These are phyloP conservation scores for Dendroctonus ponderosae DNA, from an alignment of 1,140 invertebrate species.

Conservation along the genomic window DNA sequence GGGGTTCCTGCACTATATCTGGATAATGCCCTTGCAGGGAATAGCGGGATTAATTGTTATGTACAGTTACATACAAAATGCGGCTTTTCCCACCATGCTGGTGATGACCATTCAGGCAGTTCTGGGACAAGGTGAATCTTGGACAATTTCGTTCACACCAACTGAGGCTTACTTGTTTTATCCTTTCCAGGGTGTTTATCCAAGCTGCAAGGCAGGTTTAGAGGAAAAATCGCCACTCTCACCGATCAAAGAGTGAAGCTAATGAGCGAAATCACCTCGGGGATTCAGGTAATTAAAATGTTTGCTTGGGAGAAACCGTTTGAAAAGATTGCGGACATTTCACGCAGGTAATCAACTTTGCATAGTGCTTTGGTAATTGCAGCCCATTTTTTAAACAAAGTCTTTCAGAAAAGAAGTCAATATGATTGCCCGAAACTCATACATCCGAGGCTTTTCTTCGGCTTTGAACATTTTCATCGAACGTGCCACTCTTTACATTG, in stretches of 20 bases:
- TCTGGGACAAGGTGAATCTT: slow-evolving; percentile 62
- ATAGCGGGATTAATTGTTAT: slow-evolving; percentile 71
- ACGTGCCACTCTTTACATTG: slow-evolving; percentile 68
- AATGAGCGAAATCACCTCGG: slow-evolving; percentile 60
- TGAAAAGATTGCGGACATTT: slow-evolving; percentile 61
- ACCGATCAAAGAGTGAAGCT: slow-evolving; percentile 63
- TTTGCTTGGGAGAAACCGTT: slow-evolving; percentile 87
- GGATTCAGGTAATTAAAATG: slow-evolving; percentile 80
- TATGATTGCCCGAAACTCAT: slow-evolving; percentile 65
- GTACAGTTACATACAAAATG: slow-evolving; percentile 60
- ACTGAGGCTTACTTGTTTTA: too few species aligned
- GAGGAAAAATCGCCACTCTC: slow-evolving; percentile 54
- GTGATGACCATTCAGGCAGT: slow-evolving; percentile 64
- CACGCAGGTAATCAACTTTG: slow-evolving; percentile 54
- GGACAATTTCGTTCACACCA: background rate
- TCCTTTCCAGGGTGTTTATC: slow-evolving; percentile 62
- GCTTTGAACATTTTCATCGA: slow-evolving; percentile 66
- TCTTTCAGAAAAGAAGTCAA: slow-evolving; percentile 56
- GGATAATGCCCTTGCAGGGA: slow-evolving; percentile 42
- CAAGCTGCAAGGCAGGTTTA: slow-evolving; percentile 61
- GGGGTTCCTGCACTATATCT: slow-evolving; percentile 54
- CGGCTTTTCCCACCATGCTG: slow-evolving; percentile 60
- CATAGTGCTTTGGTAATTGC: background rate
- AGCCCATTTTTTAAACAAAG: background rate
- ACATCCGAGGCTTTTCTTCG: slow-evolving; percentile 68